Evolutionary conservation across 2,888 invertebrate species (phyloP).

Genomic region (Pandemis heparana): DNA sequence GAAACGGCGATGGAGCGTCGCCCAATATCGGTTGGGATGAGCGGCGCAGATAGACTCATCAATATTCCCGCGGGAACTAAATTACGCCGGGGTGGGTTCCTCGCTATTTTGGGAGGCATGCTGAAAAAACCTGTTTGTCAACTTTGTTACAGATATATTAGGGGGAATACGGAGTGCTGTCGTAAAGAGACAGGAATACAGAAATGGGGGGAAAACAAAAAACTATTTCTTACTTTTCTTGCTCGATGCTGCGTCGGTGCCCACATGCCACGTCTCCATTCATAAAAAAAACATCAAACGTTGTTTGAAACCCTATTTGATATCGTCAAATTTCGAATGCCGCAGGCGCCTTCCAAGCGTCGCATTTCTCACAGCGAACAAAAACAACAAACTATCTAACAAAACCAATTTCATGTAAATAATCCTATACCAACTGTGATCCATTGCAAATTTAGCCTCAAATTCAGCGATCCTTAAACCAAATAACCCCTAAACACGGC

Average conservation of each 20-base stretch:
- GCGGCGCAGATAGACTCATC: constrained; percentile 18
- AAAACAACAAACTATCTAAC: neutral
- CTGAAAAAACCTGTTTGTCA: constrained; percentile 1
- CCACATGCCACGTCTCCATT: too few relatives aligned
- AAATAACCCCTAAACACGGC: constrained; percentile 14
- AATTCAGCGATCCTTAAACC: constrained; percentile 3
- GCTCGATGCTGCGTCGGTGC: too few relatives aligned
- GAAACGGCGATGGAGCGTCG: neutral
- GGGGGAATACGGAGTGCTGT: neutral
- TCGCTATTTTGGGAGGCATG: neutral
- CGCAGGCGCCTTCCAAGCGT: neutral
- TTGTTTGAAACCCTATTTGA: neutral
- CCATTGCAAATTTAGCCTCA: neutral
- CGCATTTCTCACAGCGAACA: neutral
- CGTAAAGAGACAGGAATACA: neutral
- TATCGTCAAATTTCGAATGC: neutral
- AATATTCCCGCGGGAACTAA: constrained; percentile 22
- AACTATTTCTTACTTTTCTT: neutral
- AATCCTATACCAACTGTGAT: constrained; percentile 18
- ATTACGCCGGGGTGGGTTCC: constrained; percentile 8
- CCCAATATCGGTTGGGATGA: constrained; percentile 10
- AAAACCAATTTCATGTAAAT: constrained; percentile 11
- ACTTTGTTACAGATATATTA: neutral
- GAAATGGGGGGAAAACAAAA: neutral
- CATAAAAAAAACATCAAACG: neutral